Evolutionary conservation across 2,113 vertebrate genomes (phyloP).

Genomic region (Meleagris gallopavo): DNA sequence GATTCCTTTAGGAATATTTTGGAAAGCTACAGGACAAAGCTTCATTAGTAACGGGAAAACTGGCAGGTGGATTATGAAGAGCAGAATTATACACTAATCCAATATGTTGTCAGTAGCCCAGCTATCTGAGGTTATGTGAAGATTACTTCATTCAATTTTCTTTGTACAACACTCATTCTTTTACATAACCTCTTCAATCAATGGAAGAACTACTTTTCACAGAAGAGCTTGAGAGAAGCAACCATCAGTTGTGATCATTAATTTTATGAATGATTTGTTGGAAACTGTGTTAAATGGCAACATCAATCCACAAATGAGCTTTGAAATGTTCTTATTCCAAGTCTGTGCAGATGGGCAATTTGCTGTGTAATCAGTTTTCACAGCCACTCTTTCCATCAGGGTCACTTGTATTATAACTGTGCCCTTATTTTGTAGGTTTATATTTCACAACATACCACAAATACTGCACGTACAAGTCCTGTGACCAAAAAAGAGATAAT

Average conservation of each 20-base stretch:
- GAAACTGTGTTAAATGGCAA: constrained; percentile 48
- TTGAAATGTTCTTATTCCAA: constrained; percentile 10
- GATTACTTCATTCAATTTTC: not conserved
- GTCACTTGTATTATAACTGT: constrained; percentile 8
- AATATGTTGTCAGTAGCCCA: not conserved
- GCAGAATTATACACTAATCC: not conserved
- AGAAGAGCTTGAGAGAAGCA: constrained; percentile 13
- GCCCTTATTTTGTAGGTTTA: constrained; percentile 9
- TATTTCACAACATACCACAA: constrained; percentile 12
- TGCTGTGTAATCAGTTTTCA: constrained; percentile 54
- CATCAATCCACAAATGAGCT: constrained; percentile 48
- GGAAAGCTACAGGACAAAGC: not conserved
- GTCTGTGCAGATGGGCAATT: constrained; percentile 43
- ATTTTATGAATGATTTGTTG: constrained; percentile 56
- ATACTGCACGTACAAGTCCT: not conserved
- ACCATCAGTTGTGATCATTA: constrained; percentile 26
- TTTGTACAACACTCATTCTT: not conserved
- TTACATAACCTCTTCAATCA: not conserved
- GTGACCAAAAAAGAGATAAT: not conserved
- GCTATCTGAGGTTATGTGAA: not conserved
- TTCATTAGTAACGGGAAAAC: not conserved
- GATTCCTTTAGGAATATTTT: not conserved
- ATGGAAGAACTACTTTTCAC: not conserved
- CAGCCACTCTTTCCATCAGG: not conserved
- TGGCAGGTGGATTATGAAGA: not conserved